Evolutionary conservation across 2,113 vertebrate genomes (phyloP).

Genomic region (Archocentrus centrarchus): DNA sequence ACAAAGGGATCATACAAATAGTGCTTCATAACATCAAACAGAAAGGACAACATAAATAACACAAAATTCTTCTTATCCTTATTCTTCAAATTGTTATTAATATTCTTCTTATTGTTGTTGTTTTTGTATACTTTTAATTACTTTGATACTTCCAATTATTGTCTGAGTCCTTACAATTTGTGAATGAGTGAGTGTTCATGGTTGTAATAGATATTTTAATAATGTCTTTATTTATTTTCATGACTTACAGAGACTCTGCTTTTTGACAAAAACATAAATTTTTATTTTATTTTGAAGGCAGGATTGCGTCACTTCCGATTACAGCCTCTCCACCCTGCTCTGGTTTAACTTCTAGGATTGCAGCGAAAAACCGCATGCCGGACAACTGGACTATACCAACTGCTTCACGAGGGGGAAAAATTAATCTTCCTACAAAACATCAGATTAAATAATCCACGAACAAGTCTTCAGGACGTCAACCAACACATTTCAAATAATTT

Average conservation of each 20-base stretch:
- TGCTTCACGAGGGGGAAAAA: not conserved
- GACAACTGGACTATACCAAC: slow-evolving; percentile 71
- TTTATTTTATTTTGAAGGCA: slow-evolving; percentile 49
- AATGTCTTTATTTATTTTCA: not conserved
- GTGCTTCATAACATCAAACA: not conserved
- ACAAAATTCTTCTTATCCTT: not conserved
- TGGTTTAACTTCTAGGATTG: slow-evolving; percentile 4
- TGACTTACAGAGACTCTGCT: fast-evolving
- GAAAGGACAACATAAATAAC: not conserved
- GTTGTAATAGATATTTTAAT: not conserved
- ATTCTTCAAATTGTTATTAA: too few relatives aligned
- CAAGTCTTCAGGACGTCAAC: not conserved
- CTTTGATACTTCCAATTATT: not conserved
- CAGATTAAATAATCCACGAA: fast-evolving
- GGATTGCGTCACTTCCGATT: not conserved
- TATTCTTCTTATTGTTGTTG: not conserved
- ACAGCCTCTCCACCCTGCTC: fast-evolving
- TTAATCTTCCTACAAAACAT: fast-evolving
- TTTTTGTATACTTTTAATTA: not conserved
- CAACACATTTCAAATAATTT: fast-evolving
- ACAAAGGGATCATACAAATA: not conserved
- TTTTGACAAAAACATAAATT: not conserved
- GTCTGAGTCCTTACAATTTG: not conserved
- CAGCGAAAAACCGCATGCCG: slow-evolving; percentile 53
- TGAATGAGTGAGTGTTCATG: not conserved